Conservation (phyloP, 2,113 vertebrate genomes). For the Spermophilus dauricus region DNA sequence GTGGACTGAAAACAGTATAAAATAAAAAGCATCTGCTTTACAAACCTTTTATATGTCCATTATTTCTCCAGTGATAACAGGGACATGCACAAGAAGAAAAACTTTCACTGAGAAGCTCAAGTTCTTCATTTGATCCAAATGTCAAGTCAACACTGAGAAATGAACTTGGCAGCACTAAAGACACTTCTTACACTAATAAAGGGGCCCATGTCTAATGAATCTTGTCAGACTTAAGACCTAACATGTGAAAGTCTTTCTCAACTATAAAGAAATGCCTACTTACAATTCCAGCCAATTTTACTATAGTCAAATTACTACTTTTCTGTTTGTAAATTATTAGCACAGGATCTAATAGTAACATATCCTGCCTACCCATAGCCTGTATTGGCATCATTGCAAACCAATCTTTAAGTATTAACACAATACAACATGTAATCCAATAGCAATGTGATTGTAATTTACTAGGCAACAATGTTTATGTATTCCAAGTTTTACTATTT, state of each 20-base stretch:
- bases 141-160: conserved; percentile 16
- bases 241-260: not conserved
- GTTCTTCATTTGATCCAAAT: not conserved
- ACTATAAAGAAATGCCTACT: not conserved
- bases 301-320: not conserved
- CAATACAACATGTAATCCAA: conserved; percentile 47
- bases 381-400: conserved; percentile 57
- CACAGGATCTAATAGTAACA: conserved; percentile 20
- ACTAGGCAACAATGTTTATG: conserved; percentile 70
- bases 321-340: not conserved
- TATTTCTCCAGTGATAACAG: conserved; percentile 5
- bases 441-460: conserved; percentile 63
- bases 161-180: not conserved
- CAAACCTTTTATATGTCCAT: not conserved
- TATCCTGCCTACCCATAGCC: not conserved
- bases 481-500: conserved; percentile 65
- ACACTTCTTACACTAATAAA: conserved; percentile 9
- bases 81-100: not conserved
- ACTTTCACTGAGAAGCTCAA: not conserved
- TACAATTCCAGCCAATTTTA: not conserved
- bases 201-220: not conserved
- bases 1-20: not conserved
- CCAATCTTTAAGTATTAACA: not conserved
- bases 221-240: not conserved
- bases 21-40: conserved; percentile 62